Base-by-base conservation (phyloP, 2,888 invertebrate species). In the Spilarctia lutea region DNA sequence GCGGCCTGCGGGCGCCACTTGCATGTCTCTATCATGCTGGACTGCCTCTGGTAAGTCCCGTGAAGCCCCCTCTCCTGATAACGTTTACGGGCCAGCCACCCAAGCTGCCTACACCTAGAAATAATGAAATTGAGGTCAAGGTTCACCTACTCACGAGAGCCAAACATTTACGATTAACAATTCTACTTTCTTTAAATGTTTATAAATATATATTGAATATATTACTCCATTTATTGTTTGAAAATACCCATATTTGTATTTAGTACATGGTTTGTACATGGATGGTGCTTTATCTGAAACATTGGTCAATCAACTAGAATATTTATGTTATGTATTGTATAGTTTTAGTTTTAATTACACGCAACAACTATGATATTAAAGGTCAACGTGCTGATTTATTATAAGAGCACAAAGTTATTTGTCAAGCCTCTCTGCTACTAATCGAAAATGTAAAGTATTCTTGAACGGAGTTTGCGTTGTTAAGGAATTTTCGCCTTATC, bases 11-110 rank as follows among this genome's bases (percentile, higher is more conserved):
- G 86, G 90, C 89, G 86, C 86, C 86, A 79, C 88, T 86, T 86
- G 90, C 90, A 89, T 89, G 92, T 88, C 86, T 83, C 86, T 83
- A 86, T 80, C 91, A 94, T 94, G 94, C 92, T 94, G 91, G 94
- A 94, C 91, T 94, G 94, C 89, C 91, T 94, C 86, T 94, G 94
- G 94, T 94, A 90, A 94, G 94, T 92, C 83, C 69, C 69, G 52
- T 13, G 68, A 48, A 35, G 52, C n/a, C n/a, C 35, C 60, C 39
- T 60, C 35, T 35, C 39, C 52, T n/a, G 11, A 24, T 1, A 8
- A 56, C 3, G n/a, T 56, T 16, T 35, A 24, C 24, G n/a, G 52
- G n/a, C 67, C 27, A 27, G 45, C 67, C 8, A 30, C 10, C 20
- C 45, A 10, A 20, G 27, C 45, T 24, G 68, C 45, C 30, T 33